Percentiles rank a stretch among this genome's conserved stretches.
phyloP scores from a whole-genome alignment of 1,140 invertebrate species.

The Danaus melanippus region DNA sequence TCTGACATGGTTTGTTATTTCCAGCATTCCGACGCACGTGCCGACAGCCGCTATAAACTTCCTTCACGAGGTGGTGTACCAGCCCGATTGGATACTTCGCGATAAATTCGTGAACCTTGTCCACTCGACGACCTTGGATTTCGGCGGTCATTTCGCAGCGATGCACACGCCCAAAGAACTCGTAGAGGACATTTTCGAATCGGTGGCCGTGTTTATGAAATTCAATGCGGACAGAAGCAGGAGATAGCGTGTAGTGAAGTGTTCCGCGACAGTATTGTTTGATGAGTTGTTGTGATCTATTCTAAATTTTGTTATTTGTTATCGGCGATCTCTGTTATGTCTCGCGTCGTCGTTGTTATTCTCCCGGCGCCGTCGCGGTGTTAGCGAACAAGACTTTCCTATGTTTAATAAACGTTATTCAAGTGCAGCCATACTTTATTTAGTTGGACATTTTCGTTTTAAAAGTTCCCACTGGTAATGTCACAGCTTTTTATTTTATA shows the following conservation, averaged over 20 bases:
- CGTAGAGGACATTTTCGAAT: slow-evolving; percentile 74
- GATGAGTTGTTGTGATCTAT: not conserved
- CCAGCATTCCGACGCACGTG: slow-evolving; percentile 75
- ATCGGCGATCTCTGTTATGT: not conserved
- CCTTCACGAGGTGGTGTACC: slow-evolving; percentile 75
- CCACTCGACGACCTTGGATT: slow-evolving; percentile 73
- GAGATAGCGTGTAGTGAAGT: not conserved
- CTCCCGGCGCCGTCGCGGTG: too few species aligned
- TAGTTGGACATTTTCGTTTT: too few species aligned
- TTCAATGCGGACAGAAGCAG: slow-evolving; percentile 24
- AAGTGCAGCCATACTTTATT: too few species aligned
- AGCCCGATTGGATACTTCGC: slow-evolving; percentile 73
- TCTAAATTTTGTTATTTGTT: not conserved
- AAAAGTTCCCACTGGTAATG: too few species aligned
- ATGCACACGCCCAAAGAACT: slow-evolving; percentile 83
- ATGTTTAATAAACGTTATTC: too few species aligned
- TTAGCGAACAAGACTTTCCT: too few species aligned
- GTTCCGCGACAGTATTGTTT: too few species aligned
- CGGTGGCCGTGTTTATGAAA: slow-evolving; percentile 34
- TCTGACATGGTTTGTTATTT: slow-evolving; percentile 18
- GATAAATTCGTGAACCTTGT: slow-evolving; percentile 77
- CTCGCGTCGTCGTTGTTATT: too few species aligned
- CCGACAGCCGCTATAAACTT: slow-evolving; percentile 79
- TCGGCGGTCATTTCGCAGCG: slow-evolving; percentile 90
- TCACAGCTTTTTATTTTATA: too few species aligned